These are phyloP conservation scores for Pissodes strobi DNA, from an alignment of 1,140 invertebrate genomes.

Conservation along the genomic window DNA sequence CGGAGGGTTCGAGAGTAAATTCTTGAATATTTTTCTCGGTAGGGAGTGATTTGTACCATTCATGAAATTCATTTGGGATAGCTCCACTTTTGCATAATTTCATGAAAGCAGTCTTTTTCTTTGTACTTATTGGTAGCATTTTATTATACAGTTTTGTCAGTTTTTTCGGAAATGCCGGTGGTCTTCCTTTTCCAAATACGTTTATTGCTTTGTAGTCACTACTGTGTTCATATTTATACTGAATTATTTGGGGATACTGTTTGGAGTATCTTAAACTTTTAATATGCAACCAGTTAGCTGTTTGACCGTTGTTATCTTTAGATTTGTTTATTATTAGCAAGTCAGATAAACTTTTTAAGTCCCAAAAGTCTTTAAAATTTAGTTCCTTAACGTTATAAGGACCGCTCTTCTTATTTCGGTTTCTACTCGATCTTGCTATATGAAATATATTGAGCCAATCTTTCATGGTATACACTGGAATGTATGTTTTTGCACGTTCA, in stretches of 20 bases:
- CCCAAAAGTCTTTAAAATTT: slow-evolving; percentile 1
- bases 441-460: slow-evolving; percentile 6
- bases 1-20: background rate
- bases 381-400: slow-evolving; percentile 9
- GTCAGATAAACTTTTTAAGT: slow-evolving; percentile 7
- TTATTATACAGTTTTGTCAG: no score
- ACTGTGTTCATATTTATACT: background rate
- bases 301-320: slow-evolving; percentile 1
- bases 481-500: slow-evolving; percentile 16
- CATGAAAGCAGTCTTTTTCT: background rate
- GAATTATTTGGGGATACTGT: background rate
- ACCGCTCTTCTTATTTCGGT: slow-evolving; percentile 1
- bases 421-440: background rate
- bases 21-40: background rate
- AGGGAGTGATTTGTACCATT: background rate
- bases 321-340: slow-evolving; percentile 14
- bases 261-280: background rate
- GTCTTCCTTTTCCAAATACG: background rate
- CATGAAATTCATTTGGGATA: background rate
- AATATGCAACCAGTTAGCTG: background rate
- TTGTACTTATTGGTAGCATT: slow-evolving; percentile 7
- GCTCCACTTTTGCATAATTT: slow-evolving; percentile 5
- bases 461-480: slow-evolving; percentile 15
- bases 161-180: no score
- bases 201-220: background rate